A percentile compares a stretch with the other conserved stretches of the same genome.
phyloP scores from a whole-genome alignment of 1,140 invertebrate species.

The Lasaia peninsularis region DNA sequence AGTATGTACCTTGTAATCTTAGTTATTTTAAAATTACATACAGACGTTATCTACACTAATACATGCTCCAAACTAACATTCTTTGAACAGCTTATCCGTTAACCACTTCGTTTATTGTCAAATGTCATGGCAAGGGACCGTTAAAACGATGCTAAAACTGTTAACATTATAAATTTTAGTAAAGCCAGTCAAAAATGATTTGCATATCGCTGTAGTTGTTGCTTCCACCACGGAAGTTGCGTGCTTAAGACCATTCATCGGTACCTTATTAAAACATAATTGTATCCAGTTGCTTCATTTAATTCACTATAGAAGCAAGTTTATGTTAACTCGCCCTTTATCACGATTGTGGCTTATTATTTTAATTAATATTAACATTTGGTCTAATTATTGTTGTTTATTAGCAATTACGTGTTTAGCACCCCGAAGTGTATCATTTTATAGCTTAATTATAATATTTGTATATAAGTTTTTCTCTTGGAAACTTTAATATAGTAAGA shows the following conservation, averaged over 20 bases:
- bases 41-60: too few relatives aligned
- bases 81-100: slow-evolving; percentile 59
- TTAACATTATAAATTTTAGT: slow-evolving; percentile 50
- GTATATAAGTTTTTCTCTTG: too few relatives aligned
- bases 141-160: slow-evolving; percentile 35
- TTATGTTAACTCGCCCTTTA: neutral
- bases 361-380: too few relatives aligned
- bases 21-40: too few relatives aligned
- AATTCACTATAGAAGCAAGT: neutral
- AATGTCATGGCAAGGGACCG: slow-evolving; percentile 55
- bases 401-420: too few relatives aligned
- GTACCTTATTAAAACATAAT: slow-evolving; percentile 56
- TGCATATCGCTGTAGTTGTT: slow-evolving; percentile 61
- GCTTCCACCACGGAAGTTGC: slow-evolving; percentile 42
- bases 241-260: slow-evolving; percentile 47
- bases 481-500: too few relatives aligned
- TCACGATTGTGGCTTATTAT: neutral
- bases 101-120: slow-evolving; percentile 51
- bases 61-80: neutral
- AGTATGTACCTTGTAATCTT: too few relatives aligned
- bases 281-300: slow-evolving; percentile 30
- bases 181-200: slow-evolving; percentile 59
- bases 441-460: too few relatives aligned
- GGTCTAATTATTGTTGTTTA: too few relatives aligned
- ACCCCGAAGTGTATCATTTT: too few relatives aligned